These are phyloP conservation scores for Nomia melanderi DNA, from an alignment of 1,140 invertebrate genomes.

Conservation along the genomic window DNA sequence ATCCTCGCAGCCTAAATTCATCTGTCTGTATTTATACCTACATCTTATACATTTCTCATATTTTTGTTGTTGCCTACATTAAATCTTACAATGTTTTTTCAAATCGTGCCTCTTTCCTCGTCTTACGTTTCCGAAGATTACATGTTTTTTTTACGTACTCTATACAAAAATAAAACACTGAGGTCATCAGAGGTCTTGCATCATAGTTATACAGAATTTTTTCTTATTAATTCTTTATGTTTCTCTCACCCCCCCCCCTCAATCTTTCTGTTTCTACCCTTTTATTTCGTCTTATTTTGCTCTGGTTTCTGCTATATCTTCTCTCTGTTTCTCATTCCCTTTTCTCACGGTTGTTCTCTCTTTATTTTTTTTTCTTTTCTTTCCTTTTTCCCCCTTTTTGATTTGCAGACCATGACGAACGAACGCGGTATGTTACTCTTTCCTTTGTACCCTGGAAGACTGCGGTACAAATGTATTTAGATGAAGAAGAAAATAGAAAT, in stretches of 20 bases:
- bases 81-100: slow-evolving; percentile 29
- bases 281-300: slow-evolving; percentile 37
- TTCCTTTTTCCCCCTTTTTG: slow-evolving; percentile 31
- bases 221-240: slow-evolving; percentile 46
- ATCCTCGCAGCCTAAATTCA: slow-evolving; percentile 69
- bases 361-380: neutral
- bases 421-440: slow-evolving; percentile 51
- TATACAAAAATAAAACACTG: slow-evolving; percentile 80
- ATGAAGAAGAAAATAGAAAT: slow-evolving; percentile 20
- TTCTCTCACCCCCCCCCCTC: neutral
- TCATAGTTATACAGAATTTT: slow-evolving; percentile 69
- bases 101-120: slow-evolving; percentile 27
- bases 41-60: slow-evolving; percentile 41
- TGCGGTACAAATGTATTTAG: slow-evolving; percentile 59
- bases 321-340: neutral
- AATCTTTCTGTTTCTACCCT: neutral
- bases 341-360: slow-evolving; percentile 30
- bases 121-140: slow-evolving; percentile 62
- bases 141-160: slow-evolving; percentile 67
- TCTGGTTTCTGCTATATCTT: slow-evolving; percentile 17
- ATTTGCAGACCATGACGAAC: slow-evolving; percentile 60
- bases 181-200: slow-evolving; percentile 72
- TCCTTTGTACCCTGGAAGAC: slow-evolving; percentile 68
- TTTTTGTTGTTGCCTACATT: slow-evolving; percentile 27
- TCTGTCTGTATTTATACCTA: slow-evolving; percentile 60